Base-by-base conservation (phyloP, 1,140 invertebrate genomes). In the Papilio glaucus region DNA sequence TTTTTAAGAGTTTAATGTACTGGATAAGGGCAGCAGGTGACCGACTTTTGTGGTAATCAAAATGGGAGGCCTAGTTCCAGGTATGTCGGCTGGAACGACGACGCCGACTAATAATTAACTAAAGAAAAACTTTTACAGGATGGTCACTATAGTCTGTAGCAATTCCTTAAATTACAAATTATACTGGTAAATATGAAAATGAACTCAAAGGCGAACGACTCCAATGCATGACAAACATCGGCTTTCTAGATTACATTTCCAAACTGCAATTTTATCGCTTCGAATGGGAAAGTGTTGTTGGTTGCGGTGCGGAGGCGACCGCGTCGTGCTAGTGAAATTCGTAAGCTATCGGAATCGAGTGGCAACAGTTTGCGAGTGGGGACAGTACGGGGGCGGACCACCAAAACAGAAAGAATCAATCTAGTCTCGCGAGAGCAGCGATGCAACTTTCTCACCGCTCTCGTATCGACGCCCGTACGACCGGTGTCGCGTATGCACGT, bases 361-460 rank as follows among this genome's bases (percentile, higher is more conserved):
- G 33, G 37, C 15, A 38, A 63, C 18, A 38, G 38, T 37, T 63
- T 21, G 37, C 62, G 42, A 69, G 60, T 24, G 13, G 26, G 60
- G 60, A 61, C 60, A 61, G 60, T 33, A 61, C 21, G 60, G 29
- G 26, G 29, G 62, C 62, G 29, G 33, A 24, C 29, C 41, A 69
- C 67, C 67, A 33, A 49, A 69, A 49, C 67, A 49, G 42, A 69
- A 49, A 49, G 41, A 53, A 69, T 69, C 41, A 26, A 45, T 26
- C n/a, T 5, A 57, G 21, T 57, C 49, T 24, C 77, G 77, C 77
- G 85, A 89, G 87, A 89, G 86, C 79, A 82, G 80, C 80, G 57
- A 57, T 74, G 78, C 85, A 88, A 89, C 88, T 90, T 90, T 90
- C 88, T 82, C 86, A 82, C 68, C 76, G 81, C 73, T 85, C 83